A percentile compares a stretch with the other conserved stretches of the same genome.
phyloP scores from a whole-genome alignment of 2,888 invertebrate genomes.

The Tupiocoris notatus region DNA sequence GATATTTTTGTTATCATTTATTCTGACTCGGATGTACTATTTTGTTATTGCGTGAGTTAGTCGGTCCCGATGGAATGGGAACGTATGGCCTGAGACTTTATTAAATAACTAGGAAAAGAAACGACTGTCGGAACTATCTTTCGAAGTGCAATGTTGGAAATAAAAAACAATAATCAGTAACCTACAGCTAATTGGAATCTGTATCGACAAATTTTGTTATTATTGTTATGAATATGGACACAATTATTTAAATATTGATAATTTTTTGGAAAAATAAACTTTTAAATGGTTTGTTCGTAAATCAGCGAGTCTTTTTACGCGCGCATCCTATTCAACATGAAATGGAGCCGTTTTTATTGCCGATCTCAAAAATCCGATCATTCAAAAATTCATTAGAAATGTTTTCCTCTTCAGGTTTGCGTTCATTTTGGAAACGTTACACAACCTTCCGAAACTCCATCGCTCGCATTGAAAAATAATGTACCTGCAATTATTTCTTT shows the following conservation, averaged over 20 bases:
- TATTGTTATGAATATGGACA: slow-evolving; percentile 33
- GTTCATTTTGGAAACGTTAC: too few relatives aligned
- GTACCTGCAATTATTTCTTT: too few relatives aligned
- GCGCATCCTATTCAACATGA: too few relatives aligned
- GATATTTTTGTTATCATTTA: slow-evolving; percentile 35
- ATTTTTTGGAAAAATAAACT: slow-evolving; percentile 20
- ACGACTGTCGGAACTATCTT: slow-evolving; percentile 23
- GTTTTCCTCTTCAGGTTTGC: too few relatives aligned
- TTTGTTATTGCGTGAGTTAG: slow-evolving; percentile 22
- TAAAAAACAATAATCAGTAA: slow-evolving; percentile 16
- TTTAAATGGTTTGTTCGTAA: slow-evolving; percentile 30
- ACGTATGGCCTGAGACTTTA: slow-evolving; percentile 12
- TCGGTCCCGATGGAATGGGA: slow-evolving; percentile 16
- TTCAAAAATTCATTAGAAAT: too few relatives aligned
- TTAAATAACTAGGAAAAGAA: neutral
- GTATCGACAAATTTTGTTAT: slow-evolving; percentile 36
- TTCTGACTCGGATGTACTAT: slow-evolving; percentile 33
- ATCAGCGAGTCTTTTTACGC: too few relatives aligned
- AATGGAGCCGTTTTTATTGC: too few relatives aligned
- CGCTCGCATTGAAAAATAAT: too few relatives aligned
- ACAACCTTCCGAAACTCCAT: too few relatives aligned
- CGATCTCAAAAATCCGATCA: too few relatives aligned
- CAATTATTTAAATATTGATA: slow-evolving; percentile 33
- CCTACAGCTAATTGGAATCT: slow-evolving; percentile 26
- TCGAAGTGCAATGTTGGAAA: slow-evolving; percentile 33